Base-by-base conservation (phyloP, 1,140 invertebrate genomes). In the Ceratosolen solmsi region DNA sequence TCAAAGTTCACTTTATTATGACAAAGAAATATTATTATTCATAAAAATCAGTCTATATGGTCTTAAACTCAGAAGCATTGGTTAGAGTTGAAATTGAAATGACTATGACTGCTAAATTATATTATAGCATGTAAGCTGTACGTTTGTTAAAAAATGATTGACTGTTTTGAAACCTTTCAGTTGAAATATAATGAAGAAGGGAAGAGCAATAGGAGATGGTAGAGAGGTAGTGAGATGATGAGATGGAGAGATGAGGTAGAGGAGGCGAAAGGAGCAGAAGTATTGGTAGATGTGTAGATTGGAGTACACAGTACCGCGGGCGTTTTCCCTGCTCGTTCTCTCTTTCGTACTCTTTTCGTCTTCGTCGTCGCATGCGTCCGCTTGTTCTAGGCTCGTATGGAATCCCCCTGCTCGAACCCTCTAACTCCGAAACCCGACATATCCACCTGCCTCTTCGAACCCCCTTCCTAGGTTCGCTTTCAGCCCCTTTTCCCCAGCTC, bases 381-480 rank as follows among this genome's bases (percentile, higher is more conserved):
- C 27, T 65, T 27, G 30, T 36, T 20, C 3, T 70, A 80, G 73
- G 82, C 74, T 85, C 84, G 8, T 36, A 22, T 36, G 20, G 84
- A 86, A 86, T 85, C 84, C 71, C 82, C 68, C 81, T 79, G 78
- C 79, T 82, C 49, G 83, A 79, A 85, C 83, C 84, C 83, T 78
- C 83, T 84, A 84, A 79, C 84, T 82, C 15, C 17, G 4, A 65
- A 65, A 15, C 3, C 30, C 76, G 80, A 83, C 80, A 80, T 77
- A 82, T 71, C 85, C 85, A 87, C 84, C 83, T 84, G 82, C 80
- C 84, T 80, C n/a, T n/a, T n/a, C n/a, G 11, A 27, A 27, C 11
- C 9, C 30, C 60, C 30, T 30, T 2, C 11, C 5, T 8, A 1
- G 27, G 22, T 54, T 54, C 17, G 51, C 58, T 30, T 63, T 63